Conservation (phyloP, 2,888 invertebrate genomes). For the Athalia cordata region DNA sequence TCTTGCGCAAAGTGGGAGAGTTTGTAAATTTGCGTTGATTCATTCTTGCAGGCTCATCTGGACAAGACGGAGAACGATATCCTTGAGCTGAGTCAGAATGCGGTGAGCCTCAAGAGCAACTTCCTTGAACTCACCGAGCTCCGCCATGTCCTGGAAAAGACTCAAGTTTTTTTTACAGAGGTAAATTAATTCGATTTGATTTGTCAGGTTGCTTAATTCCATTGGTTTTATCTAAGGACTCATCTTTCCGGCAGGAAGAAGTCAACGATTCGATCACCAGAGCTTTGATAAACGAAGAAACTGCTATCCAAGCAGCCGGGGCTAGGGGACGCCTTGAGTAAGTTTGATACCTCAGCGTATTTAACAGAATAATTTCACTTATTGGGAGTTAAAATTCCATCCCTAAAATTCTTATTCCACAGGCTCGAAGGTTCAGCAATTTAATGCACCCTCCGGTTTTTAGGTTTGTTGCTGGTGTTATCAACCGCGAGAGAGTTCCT, state of each 20-base stretch:
- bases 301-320: slow-evolving; percentile 58
- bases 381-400: not conserved
- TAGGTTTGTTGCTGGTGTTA: slow-evolving; percentile 95
- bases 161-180: slow-evolving; percentile 92
- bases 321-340: slow-evolving; percentile 72
- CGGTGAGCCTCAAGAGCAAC: slow-evolving; percentile 93
- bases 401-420: not conserved
- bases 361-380: not conserved
- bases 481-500: slow-evolving; percentile 89
- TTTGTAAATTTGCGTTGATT: not conserved
- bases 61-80: slow-evolving; percentile 98
- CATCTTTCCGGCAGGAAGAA: slow-evolving; percentile 78
- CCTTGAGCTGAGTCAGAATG: slow-evolving; percentile 93
- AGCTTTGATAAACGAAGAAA: slow-evolving; percentile 76
- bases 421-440: not conserved
- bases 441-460: slow-evolving; percentile 19
- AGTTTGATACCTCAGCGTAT: slow-evolving; percentile 52
- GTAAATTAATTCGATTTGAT: slow-evolving; percentile 58
- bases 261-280: slow-evolving; percentile 78
- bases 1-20: not conserved
- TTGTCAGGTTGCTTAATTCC: not conserved
- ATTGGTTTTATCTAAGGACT: not conserved
- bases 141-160: slow-evolving; percentile 92
- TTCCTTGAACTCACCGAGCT: slow-evolving; percentile 94
- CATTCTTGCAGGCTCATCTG: slow-evolving; percentile 82